phyloP scores from a whole-genome alignment of 1,140 invertebrate genomes.

The Thaumatotibia leucotreta region DNA sequence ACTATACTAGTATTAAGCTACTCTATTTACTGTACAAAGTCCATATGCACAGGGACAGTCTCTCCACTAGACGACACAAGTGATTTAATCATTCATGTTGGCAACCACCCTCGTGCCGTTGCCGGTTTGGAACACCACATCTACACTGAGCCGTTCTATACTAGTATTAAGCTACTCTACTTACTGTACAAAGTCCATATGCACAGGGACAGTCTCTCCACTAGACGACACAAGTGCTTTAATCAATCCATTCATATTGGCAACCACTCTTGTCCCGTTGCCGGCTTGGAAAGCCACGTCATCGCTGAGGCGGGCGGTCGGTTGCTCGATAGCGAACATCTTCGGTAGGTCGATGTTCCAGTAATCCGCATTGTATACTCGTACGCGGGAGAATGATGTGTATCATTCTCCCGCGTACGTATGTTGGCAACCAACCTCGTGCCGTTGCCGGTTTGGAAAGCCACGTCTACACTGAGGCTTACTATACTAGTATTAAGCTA shows the following conservation, averaged over 20 bases:
- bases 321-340: slow-evolving; percentile 56
- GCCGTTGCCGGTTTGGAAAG: too few relatives aligned
- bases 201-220: slow-evolving; percentile 41
- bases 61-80: too few relatives aligned
- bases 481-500: too few relatives aligned
- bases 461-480: too few relatives aligned
- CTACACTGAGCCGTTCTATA: too few relatives aligned
- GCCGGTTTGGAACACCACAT: too few relatives aligned
- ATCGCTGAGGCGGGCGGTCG: slow-evolving; percentile 32
- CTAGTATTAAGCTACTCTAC: slow-evolving; percentile 20
- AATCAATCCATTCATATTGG: slow-evolving; percentile 41
- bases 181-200: slow-evolving; percentile 67
- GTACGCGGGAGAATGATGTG: slow-evolving; percentile 52
- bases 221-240: slow-evolving; percentile 45
- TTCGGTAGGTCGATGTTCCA: slow-evolving; percentile 55
- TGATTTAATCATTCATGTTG: too few relatives aligned
- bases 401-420: slow-evolving; percentile 68
- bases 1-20: too few relatives aligned
- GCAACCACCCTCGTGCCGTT: too few relatives aligned
- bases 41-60: too few relatives aligned
- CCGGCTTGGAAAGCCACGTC: slow-evolving; percentile 49
- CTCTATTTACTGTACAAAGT: too few relatives aligned
- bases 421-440: slow-evolving; percentile 36
- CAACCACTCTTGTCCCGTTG: slow-evolving; percentile 40
- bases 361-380: slow-evolving; percentile 63